These are phyloP conservation scores for Danio jaintianensis DNA, from an alignment of 2,797 vertebrate species.

Conservation along the genomic window DNA sequence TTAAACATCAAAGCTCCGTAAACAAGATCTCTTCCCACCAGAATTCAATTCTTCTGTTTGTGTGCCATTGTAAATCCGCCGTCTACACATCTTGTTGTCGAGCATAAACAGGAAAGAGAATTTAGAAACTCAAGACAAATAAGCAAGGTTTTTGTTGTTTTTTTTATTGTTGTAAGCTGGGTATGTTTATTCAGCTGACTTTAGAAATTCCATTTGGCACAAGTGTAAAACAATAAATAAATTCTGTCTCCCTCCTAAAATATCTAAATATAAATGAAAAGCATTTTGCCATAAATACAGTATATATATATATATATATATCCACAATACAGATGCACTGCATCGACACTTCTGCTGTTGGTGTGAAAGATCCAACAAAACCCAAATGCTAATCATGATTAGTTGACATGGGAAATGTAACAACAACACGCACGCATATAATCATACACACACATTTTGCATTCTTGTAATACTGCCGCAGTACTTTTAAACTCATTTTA, in stretches of 20 bases:
- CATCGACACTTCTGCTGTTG: constrained; percentile 75
- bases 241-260: constrained; percentile 73
- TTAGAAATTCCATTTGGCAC: constrained; percentile 83
- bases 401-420: constrained; percentile 35
- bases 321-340: constrained; percentile 83
- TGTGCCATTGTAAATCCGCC: constrained; percentile 18
- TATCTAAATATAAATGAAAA: constrained; percentile 86
- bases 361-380: constrained; percentile 54
- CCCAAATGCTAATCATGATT: constrained; percentile 49
- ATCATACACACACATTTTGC: not conserved
- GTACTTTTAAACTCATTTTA: constrained; percentile 33
- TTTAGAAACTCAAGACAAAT: constrained; percentile 46
- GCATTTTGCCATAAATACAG: constrained; percentile 85
- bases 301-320: constrained; percentile 66
- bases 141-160: constrained; percentile 33
- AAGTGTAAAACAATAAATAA: constrained; percentile 82
- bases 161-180: constrained; percentile 65
- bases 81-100: constrained; percentile 18
- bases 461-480: constrained; percentile 37
- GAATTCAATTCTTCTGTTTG: constrained; percentile 26
- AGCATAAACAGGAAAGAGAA: constrained; percentile 48
- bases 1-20: constrained; percentile 8
- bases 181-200: constrained; percentile 83
- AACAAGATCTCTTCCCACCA: constrained; percentile 17
- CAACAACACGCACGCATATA: constrained; percentile 3